Base-by-base conservation (phyloP, 2,888 invertebrate species). In the Philopedon plagiatum region DNA sequence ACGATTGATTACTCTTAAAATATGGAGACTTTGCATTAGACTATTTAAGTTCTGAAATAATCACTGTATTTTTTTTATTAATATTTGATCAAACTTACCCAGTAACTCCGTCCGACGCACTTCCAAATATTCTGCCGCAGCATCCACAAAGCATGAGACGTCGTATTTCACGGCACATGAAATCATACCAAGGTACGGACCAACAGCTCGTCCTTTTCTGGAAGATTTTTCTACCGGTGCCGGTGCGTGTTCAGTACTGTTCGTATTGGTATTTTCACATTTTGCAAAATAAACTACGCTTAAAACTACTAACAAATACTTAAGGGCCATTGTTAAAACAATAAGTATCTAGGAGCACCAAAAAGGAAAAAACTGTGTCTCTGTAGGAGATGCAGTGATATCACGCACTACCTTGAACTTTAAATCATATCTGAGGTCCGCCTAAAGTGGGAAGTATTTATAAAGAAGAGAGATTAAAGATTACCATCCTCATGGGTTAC, bases 381-480 rank as follows among this genome's bases (percentile, higher is more conserved):
- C 41, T 13, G 58, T 41, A 23, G 26, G 19, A 58, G 39, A 58
- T 41, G 39, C 21, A n/a, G 23, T 19, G 11, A 9, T 19, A 41
- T 41, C 41, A 41, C 58, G 41, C 41, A 41, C 39, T 51, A 26
- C 49, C 29, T 49, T 63, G 51, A 51, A 37, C 51, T 34, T 60
- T 18, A 62, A 62, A 69, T 56, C 41, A 62, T 46, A 56, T 69
- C 62, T 62, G 62, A 56, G 37, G 62, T 78, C 75, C 77, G 76
- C 68, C 67, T 63, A 73, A 76, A 76, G 77, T 70, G 71, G 76
- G 79, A 80, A 78, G 81, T 81, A 80, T 84, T 84, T 83, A 83
- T 83, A 84, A 78, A 79, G 78, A 80, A 83, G 83, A 82, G 83
- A 84, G 84, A 84, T 83, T 80, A 82, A 76, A 74, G 77, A 76